phyloP scores from a whole-genome alignment of 2,888 invertebrate genomes.

The Nemoura dubitans region DNA sequence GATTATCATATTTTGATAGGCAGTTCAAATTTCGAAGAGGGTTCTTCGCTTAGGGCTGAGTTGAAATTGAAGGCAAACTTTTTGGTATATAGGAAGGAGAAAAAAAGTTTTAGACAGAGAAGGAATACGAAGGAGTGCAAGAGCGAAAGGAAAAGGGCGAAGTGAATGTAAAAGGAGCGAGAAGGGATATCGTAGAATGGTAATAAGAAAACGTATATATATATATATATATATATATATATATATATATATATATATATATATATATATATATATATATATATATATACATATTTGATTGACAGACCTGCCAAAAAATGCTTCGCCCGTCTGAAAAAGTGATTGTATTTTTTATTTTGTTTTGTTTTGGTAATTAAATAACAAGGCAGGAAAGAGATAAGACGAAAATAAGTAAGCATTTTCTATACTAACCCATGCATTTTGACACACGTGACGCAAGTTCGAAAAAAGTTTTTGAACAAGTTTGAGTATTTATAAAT shows the following conservation, averaged over 20 bases:
- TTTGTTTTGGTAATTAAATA: neutral
- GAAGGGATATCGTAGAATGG: constrained; percentile 16
- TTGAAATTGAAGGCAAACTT: constrained; percentile 41
- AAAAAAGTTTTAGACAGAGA: constrained; percentile 36
- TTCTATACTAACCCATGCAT: no score
- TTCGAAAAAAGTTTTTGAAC: no score
- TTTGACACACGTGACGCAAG: no score
- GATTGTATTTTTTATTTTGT: neutral
- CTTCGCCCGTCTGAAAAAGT: neutral
- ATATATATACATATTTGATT: no score
- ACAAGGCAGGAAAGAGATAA: neutral
- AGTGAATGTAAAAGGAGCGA: constrained; percentile 25
- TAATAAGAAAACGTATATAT: neutral
- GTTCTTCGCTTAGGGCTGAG: constrained; percentile 41
- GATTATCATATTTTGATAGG: constrained; percentile 51
- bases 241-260: no score
- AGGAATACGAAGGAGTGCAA: neutral
- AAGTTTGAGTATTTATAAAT: no score
- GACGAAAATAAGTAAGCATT: neutral
- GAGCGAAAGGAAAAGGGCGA: constrained; percentile 33
- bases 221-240: no score
- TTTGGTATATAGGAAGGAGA: constrained; percentile 31
- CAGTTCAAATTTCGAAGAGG: constrained; percentile 41
- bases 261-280: no score
- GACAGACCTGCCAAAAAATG: constrained; percentile 16